Evolutionary conservation across 2,113 vertebrate genomes (phyloP).

Genomic region (Sclerurus mexicanus): DNA sequence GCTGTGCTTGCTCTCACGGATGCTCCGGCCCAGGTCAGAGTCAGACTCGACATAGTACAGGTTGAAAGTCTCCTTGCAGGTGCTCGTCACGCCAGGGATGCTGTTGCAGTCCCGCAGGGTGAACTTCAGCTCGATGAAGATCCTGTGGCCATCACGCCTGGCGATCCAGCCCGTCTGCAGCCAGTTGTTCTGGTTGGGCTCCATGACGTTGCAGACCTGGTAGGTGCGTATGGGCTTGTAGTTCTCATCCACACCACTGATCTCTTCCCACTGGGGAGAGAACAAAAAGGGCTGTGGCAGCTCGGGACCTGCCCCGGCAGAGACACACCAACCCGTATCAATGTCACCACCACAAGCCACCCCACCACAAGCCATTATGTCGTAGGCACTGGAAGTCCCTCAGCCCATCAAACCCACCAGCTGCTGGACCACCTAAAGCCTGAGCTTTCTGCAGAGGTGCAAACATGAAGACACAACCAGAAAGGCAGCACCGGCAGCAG

Average conservation of each 20-base stretch:
- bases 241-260: constrained; percentile 93
- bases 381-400: background rate
- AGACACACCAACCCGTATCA: background rate
- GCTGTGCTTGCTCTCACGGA: constrained; percentile 80
- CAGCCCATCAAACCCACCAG: background rate
- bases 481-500: background rate
- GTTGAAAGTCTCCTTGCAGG: constrained; percentile 98
- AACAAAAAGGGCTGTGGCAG: background rate
- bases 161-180: constrained; percentile 94
- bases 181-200: constrained; percentile 97
- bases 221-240: constrained; percentile 93
- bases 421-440: background rate
- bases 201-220: constrained; percentile 97
- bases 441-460: background rate
- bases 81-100: constrained; percentile 90
- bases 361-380: background rate
- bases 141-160: constrained; percentile 86
- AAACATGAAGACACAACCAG: fast-evolving
- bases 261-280: constrained; percentile 92
- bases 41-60: constrained; percentile 90
- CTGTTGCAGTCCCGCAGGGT: constrained; percentile 96
- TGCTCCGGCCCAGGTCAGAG: constrained; percentile 76
- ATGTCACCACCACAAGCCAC: background rate
- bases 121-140: constrained; percentile 97
- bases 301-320: background rate